These are phyloP conservation scores for Leptinotarsa rubiginosa DNA, from an alignment of 2,888 invertebrate genomes.

Conservation along the genomic window DNA sequence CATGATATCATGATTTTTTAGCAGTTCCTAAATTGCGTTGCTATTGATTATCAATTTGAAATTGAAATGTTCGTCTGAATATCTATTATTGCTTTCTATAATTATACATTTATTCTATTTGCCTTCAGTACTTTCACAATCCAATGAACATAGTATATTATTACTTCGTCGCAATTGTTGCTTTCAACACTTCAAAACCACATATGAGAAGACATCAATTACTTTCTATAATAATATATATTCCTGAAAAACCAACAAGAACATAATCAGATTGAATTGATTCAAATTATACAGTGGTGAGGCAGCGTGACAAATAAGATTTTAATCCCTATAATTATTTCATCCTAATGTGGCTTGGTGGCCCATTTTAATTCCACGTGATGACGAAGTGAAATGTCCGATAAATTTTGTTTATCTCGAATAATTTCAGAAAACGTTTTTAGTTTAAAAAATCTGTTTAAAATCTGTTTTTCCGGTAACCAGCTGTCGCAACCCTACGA, in stretches of 20 bases:
- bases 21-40: background rate
- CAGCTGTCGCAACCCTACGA: no score
- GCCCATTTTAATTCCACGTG: background rate
- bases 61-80: background rate
- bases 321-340: conserved; percentile 2
- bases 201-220: background rate
- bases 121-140: background rate
- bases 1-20: background rate
- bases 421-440: no score
- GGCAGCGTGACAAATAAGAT: conserved; percentile 10
- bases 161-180: background rate
- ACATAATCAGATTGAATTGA: conserved; percentile 12
- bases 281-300: background rate
- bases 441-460: no score
- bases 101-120: background rate
- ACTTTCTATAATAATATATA: conserved; percentile 9
- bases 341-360: background rate
- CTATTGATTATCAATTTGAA: background rate
- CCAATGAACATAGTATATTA: background rate
- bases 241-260: conserved; percentile 1
- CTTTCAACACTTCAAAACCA: background rate
- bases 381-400: no score
- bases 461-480: no score
- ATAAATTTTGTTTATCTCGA: no score
- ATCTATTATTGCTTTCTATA: background rate